A percentile compares a stretch with the other conserved stretches of the same genome.
phyloP scores from a whole-genome alignment of 2,113 vertebrate species.

The Xenopus tropicalis region UCB_Xtro_10.0 CM004447.2:85193001-85193500 shows the following conservation, averaged over 20 bases:
- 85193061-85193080: conserved; percentile 3
- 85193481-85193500: no score
- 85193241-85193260: background rate
- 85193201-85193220: conserved; percentile 21
- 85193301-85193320: background rate
- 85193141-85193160: conserved; percentile 28
- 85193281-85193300: background rate
- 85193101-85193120: conserved; percentile 3
- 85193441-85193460: no score
- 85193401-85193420: no score
- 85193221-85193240: conserved; percentile 16
- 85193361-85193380: no score
- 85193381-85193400: no score
- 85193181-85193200: conserved; percentile 14
- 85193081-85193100: background rate
- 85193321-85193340: no score
- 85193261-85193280: background rate
- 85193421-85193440: no score
- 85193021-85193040: no score
- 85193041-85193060: no score
- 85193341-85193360: no score
- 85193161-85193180: background rate
- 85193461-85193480: no score
- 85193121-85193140: conserved; percentile 29
- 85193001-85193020: no score